Conservation (phyloP, 2,797 vertebrate genomes). For the Calcarius lapponicus region DNA sequence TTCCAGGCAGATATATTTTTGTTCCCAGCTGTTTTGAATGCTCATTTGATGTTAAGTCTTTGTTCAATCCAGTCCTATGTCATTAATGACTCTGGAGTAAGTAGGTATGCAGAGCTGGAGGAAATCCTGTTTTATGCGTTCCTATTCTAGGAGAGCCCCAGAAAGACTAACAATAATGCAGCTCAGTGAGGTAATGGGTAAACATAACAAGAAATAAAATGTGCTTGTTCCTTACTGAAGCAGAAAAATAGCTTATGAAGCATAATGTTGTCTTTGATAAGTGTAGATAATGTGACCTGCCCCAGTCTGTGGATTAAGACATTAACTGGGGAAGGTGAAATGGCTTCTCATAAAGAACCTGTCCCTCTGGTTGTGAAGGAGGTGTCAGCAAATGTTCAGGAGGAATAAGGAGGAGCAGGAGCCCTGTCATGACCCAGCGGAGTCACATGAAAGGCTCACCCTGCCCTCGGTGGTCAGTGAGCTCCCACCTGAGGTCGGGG, state of each 20-base stretch:
- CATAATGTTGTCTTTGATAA: slow-evolving; percentile 26
- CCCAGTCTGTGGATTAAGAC: slow-evolving; percentile 1
- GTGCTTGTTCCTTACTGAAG: slow-evolving; percentile 31
- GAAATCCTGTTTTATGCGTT: slow-evolving; percentile 59
- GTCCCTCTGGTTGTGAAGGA: slow-evolving; percentile 44
- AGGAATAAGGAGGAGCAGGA: neutral
- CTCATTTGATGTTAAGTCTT: slow-evolving; percentile 51
- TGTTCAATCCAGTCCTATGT: slow-evolving; percentile 37
- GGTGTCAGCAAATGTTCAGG: neutral
- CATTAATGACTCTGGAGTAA: slow-evolving; percentile 50
- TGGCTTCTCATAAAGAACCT: neutral
- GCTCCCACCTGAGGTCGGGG: neutral
- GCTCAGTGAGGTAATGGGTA: slow-evolving; percentile 60
- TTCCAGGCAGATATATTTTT: slow-evolving; percentile 39
- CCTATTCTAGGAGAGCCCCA: slow-evolving; percentile 46
- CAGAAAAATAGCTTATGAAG: slow-evolving; percentile 59
- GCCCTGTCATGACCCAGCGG: neutral
- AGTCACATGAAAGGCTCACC: neutral
- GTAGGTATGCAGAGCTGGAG: slow-evolving; percentile 51
- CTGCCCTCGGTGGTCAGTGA: neutral
- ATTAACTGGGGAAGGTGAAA: neutral
- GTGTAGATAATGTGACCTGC: slow-evolving; percentile 37
- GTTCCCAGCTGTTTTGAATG: slow-evolving; percentile 35
- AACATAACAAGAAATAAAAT: slow-evolving; percentile 17
- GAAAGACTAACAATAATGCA: slow-evolving; percentile 39